Percentiles rank a stretch among this genome's conserved stretches.
Evolutionary conservation across 2,888 invertebrate genomes (phyloP).

Genomic region (Ochropacha duplaris): DNA sequence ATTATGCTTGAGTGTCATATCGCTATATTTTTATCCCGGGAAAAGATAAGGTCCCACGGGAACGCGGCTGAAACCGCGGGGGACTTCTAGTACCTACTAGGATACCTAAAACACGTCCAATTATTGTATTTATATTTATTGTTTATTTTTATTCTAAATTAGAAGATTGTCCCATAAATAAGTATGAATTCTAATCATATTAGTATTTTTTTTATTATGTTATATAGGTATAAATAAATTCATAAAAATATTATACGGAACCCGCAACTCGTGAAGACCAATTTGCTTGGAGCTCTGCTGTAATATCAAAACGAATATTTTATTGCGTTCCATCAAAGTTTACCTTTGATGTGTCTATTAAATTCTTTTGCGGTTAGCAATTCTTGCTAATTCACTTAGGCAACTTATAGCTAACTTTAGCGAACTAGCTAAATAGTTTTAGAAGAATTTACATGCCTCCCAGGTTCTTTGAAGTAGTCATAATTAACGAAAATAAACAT

Average conservation of each 20-base stretch:
- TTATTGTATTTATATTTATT: no score
- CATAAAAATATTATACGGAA: neutral
- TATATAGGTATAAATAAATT: neutral
- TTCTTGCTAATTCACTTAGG: conserved; percentile 11
- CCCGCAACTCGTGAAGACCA: neutral
- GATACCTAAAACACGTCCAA: no score
- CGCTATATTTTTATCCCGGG: no score
- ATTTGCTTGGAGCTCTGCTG: conserved; percentile 39
- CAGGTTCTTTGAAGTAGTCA: conserved; percentile 40
- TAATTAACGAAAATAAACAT: conserved; percentile 28
- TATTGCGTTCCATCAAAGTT: conserved; percentile 48
- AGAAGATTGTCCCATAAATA: no score
- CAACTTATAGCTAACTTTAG: conserved; percentile 6
- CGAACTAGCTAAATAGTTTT: neutral
- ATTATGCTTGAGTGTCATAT: no score
- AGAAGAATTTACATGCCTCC: neutral
- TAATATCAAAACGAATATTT: conserved; percentile 44
- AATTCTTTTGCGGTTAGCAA: conserved; percentile 53
- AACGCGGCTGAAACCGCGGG: no score
- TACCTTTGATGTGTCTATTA: conserved; percentile 63
- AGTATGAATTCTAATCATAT: no score
- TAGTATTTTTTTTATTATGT: no score
- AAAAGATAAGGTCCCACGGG: no score
- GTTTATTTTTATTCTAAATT: no score
- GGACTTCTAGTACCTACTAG: no score